Evolutionary conservation across 2,888 invertebrate species (phyloP).

Genomic region (Pachymerium ferrugineum): DNA sequence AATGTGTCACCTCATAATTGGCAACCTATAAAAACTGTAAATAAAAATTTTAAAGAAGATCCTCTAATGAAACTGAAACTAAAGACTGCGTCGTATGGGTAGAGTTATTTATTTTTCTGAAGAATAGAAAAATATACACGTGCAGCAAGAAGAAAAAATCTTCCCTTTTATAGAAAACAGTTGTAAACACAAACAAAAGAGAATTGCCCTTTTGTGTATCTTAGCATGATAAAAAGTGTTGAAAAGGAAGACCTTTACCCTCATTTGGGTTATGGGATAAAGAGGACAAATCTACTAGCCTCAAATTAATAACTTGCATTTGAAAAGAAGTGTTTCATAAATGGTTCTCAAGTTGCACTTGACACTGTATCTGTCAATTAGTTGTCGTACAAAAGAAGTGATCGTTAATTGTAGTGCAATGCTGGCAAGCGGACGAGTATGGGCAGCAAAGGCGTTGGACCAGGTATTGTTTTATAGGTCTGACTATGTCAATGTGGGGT

Average conservation of each 20-base stretch:
- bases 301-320: not conserved
- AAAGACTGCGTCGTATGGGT: too few species aligned
- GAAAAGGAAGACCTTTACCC: slow-evolving; percentile 9
- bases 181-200: too few species aligned
- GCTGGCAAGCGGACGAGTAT: not conserved
- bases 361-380: not conserved
- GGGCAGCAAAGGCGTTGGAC: slow-evolving; percentile 22
- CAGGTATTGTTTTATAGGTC: slow-evolving; percentile 27
- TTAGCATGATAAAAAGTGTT: too few species aligned
- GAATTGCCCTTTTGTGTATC: too few species aligned
- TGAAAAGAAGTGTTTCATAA: not conserved
- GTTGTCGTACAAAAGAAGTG: not conserved
- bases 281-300: slow-evolving; percentile 12
- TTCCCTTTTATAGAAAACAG: not conserved
- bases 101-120: not conserved
- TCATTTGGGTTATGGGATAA: slow-evolving; percentile 22
- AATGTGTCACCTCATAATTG: slow-evolving; percentile 24
- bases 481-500: slow-evolving; percentile 25
- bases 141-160: not conserved
- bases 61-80: too few species aligned
- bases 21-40: not conserved
- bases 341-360: not conserved
- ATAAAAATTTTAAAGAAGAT: too few species aligned
- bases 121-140: not conserved
- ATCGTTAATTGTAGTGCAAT: not conserved